Evolutionary conservation across 2,888 invertebrate genomes (phyloP), one percentile per base, ranked within the genome.

Genomic region (Chaetogeoica ovagalla): DNA sequence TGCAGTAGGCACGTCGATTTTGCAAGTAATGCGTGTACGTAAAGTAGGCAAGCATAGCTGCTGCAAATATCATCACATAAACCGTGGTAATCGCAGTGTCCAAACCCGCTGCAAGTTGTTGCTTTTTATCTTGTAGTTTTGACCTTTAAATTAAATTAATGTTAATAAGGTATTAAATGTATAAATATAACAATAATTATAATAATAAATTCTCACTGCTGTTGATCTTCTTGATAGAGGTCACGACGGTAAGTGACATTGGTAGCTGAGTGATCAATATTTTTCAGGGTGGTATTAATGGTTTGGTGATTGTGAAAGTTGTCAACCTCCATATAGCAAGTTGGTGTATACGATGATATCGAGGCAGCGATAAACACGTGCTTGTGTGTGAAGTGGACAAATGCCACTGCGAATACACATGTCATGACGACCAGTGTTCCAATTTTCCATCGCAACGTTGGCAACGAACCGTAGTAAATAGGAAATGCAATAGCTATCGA

Each of bases 381-480:
- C 6, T 23, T 39, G 55, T 79, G 79, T 21, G 79, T 79, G 55
- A 70, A 79, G 21, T 79, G 79, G 21, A 79, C 37, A 4, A 79
- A 79, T 30, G 75, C 66, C 19, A 75, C 23, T 13, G 66, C 57
- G 15, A 75, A 75, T 23, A 75, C 66, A 9, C 39, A 75, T 9
- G 57, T 75, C 66, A 66, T 66, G n/a, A 68, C 43, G 23, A 75
- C 59, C 19, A 75, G 15, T 30, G 43, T 59, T 30, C 13, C 94
- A 74, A 93, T 88, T 86, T 94, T 91, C 85, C 96, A 93, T 81
- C 94, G 90, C 83, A 94, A 87, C 83, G 96, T 93, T 13, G 95
- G 94, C 74, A 96, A 88, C 8, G 75, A 66, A 8, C 75, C 75
- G 39, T 75, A 75, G 19, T 75, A 75, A 15, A 75, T 75, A 15